Base-by-base conservation (phyloP, 2,888 invertebrate species). In the Melolontha melolontha region DNA sequence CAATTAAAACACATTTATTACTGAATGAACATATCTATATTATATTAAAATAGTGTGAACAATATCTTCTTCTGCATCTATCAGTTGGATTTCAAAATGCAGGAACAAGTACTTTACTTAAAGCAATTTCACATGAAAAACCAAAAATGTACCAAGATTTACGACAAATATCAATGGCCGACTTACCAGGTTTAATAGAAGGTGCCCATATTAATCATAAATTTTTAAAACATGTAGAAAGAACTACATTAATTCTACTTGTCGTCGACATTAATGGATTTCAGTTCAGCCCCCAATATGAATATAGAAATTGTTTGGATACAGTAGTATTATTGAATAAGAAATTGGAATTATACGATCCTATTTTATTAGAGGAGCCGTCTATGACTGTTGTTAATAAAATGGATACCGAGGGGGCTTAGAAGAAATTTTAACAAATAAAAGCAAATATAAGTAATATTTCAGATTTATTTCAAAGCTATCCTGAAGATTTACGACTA, bases 41-140 rank as follows among this genome's bases (percentile, higher is more conserved):
- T n/a, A n/a, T n/a, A n/a, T n/a, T n/a, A n/a, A n/a, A n/a, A n/a
- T n/a, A n/a, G n/a, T n/a, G n/a, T n/a, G n/a, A n/a, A n/a, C n/a
- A n/a, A n/a, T n/a, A n/a, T n/a, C n/a, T n/a, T n/a, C n/a, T n/a
- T n/a, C n/a, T n/a, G n/a, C n/a, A n/a, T n/a, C n/a, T n/a, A n/a
- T 84, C 93, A 8, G 96, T 98, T 34, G 98, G 98, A 0, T 98
- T 97, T 83, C 98, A 98, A 10, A 98, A 98, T 87, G 97, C 98
- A 51, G 98, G 98, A 0, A 98, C 98, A 84, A 97, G 97, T 75
- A 96, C 97, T 0, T 84, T 98, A 29, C 82, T 98, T 6, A 90
- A 90, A 79, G 90, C 92, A 0, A 86, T 97, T 73, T 97, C 97
- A 1, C 89, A 90, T 79, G 95, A 97, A 0, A 91, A 88, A 74